A percentile compares a stretch with the other conserved stretches of the same genome.
phyloP scores from a whole-genome alignment of 2,797 vertebrate species.

The Manis javanica region DNA sequence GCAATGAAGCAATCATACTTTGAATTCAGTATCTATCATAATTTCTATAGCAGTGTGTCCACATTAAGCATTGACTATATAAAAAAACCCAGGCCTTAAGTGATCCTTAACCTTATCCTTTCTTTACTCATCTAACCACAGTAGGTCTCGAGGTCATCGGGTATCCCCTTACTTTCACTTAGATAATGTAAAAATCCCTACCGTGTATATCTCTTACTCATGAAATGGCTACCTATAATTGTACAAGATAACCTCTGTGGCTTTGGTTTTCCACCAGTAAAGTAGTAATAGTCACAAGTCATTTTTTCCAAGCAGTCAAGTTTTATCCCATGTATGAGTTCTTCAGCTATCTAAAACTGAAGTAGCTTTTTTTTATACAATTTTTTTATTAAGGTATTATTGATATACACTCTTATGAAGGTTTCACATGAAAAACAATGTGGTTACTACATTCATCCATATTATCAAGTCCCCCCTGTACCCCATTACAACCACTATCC shows the following conservation, averaged over 20 bases:
- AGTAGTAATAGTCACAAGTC: neutral
- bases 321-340: neutral
- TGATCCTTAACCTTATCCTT: neutral
- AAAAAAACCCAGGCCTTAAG: neutral
- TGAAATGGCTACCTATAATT: neutral
- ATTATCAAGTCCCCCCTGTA: too few species aligned
- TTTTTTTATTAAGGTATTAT: too few species aligned
- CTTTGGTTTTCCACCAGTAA: conserved; percentile 19
- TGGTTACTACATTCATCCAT: too few species aligned
- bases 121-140: neutral
- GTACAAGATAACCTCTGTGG: neutral
- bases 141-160: neutral
- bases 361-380: neutral
- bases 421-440: too few species aligned
- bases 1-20: neutral
- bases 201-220: neutral
- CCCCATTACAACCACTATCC: too few species aligned
- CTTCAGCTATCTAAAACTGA: neutral
- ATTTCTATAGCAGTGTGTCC: conserved; percentile 37
- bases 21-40: neutral
- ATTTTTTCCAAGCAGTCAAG: neutral
- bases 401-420: too few species aligned
- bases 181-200: neutral
- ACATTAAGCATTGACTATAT: neutral
- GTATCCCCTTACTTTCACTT: neutral